Base-by-base conservation (phyloP, 2,113 vertebrate genomes). In the Terrapene triunguis region DNA sequence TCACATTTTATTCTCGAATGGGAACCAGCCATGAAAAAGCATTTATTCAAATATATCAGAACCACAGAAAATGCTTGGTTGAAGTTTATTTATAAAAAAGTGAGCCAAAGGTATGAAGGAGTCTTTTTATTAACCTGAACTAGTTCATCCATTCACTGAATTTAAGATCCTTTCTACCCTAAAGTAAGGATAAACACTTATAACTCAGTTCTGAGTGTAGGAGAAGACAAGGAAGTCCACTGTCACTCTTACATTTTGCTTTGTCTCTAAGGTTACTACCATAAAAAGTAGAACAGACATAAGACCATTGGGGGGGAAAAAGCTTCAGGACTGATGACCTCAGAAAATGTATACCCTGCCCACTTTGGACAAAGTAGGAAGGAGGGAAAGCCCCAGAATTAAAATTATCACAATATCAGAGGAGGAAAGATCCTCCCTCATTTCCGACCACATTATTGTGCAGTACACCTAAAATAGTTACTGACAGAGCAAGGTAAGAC, bases 401-500 rank as follows among this genome's bases (percentile, higher is more conserved):
- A 54, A 91, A 83, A 32, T 22, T 0, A 74, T 91, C 81, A 9
- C 27, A 84, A 11, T 44, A 65, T 8, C 2, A 50, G 25, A 91
- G 24, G 6, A 47, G 83, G 78, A 81, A 90, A n/a, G 89, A 82
- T 76, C 76, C 19, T 54, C 12, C 11, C 29, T 50, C 42, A 74
- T 2, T 0, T 21, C 1, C 0, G 1, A 47, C 3, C 1, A 10
- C 11, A 55, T 6, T 42, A 5, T 78, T 94, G 78, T 95, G 25
- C 51, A 84, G 2, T 35, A 25, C 6, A 10, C 1, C 47, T 82
- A 17, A 65, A 81, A 90, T 5, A 0, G 55, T 8, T 65, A 0
- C 0, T 0, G 1, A 6, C 85, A 62, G 5, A 14, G 42, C 2
- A 16, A 14, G 2, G 14, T 42, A 55, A 76, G 11, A 9, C 12